These are phyloP conservation scores for Parambassis ranga DNA, from an alignment of 2,797 vertebrate species.

Conservation along the genomic window DNA sequence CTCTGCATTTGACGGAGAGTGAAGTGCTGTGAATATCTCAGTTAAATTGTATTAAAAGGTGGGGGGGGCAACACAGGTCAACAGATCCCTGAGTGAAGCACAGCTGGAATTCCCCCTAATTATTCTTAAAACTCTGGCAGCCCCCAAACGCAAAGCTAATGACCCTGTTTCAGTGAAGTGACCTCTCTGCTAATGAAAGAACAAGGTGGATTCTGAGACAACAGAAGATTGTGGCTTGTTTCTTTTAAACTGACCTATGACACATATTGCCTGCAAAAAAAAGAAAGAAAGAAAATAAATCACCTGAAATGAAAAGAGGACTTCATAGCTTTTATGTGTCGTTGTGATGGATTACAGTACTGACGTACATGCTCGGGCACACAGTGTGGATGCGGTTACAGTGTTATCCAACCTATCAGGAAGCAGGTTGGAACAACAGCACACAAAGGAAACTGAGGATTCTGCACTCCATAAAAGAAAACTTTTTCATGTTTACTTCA, in stretches of 20 bases:
- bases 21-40: neutral
- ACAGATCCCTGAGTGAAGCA: neutral
- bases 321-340: constrained; percentile 41
- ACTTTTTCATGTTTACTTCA: neutral
- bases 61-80: constrained; percentile 7
- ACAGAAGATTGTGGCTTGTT: neutral
- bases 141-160: constrained; percentile 10
- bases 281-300: neutral
- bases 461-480: neutral
- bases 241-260: constrained; percentile 30
- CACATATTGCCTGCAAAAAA: constrained; percentile 25
- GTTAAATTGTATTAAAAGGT: constrained; percentile 10
- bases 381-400: constrained; percentile 39
- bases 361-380: constrained; percentile 21
- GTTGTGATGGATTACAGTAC: constrained; percentile 46
- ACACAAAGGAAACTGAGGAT: neutral
- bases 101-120: constrained; percentile 41
- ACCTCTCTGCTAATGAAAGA: constrained; percentile 34
- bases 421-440: constrained; percentile 39
- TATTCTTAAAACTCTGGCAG: constrained; percentile 24
- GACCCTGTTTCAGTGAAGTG: constrained; percentile 15
- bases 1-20: constrained; percentile 1
- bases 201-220: constrained; percentile 4
- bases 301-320: constrained; percentile 24
- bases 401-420: constrained; percentile 5